phyloP scores from a whole-genome alignment of 2,113 vertebrate genomes.

The Apeltes quadracus region DNA sequence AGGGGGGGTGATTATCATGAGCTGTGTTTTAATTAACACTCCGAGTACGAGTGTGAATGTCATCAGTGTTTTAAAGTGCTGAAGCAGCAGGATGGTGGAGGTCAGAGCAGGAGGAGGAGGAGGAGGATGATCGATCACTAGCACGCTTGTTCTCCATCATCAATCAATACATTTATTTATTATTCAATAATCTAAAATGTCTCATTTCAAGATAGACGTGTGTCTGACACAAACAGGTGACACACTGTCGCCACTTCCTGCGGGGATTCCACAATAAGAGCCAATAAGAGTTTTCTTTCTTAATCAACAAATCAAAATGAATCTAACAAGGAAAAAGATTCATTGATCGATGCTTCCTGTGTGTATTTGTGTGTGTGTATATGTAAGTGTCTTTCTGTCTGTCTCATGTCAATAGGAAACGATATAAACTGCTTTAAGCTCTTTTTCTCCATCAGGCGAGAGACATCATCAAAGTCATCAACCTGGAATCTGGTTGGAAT shows the following conservation, averaged over 20 bases:
- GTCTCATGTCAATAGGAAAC: too few relatives aligned
- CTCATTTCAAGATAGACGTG: not conserved
- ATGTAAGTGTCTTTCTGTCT: too few relatives aligned
- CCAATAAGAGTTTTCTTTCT: too few relatives aligned
- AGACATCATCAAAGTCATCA: conserved; percentile 80
- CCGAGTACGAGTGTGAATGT: not conserved
- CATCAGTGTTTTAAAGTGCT: conserved; percentile 28
- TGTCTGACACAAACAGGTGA: too few relatives aligned
- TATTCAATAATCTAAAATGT: not conserved
- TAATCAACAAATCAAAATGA: too few relatives aligned
- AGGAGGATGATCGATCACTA: not conserved
- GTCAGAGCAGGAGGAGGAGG: conserved; percentile 5
- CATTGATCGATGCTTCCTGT: too few relatives aligned
- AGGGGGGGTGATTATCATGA: not conserved
- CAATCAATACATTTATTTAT: not conserved
- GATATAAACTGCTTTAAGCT: too few relatives aligned
- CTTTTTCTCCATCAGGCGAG: conserved; percentile 75
- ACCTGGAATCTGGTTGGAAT: conserved; percentile 87
- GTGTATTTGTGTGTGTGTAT: too few relatives aligned
- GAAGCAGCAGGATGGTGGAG: conserved; percentile 32
- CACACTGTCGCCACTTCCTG: not conserved
- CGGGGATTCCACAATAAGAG: not conserved
- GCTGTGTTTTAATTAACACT: conserved; percentile 44
- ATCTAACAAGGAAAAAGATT: too few relatives aligned
- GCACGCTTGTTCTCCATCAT: too few relatives aligned